A percentile compares a stretch with the other conserved stretches of the same genome.
Conservation (phyloP, 2,797 vertebrate species). For the Myripristis jacobus region DNA sequence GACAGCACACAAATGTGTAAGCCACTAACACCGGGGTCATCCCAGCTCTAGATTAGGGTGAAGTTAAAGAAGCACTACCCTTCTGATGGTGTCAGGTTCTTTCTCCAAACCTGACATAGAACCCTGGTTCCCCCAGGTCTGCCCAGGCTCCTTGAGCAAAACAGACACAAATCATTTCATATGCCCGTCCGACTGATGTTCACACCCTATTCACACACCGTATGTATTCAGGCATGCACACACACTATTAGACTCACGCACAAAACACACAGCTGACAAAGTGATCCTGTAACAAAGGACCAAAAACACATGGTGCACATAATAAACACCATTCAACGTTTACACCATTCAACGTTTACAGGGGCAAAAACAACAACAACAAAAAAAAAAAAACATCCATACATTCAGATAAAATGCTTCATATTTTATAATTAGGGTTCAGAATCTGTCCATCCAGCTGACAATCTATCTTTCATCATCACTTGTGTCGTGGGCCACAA, state of each 20-base stretch:
- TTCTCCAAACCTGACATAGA: conserved; percentile 75
- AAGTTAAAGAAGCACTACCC: conserved; percentile 70
- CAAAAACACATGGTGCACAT: neutral
- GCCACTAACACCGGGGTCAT: conserved; percentile 38
- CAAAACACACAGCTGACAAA: too few relatives aligned
- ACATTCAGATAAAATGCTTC: conserved; percentile 13
- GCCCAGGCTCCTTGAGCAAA: conserved; percentile 77
- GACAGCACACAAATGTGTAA: conserved; percentile 47
- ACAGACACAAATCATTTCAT: conserved; percentile 72
- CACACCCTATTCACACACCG: conserved; percentile 13
- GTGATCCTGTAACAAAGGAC: neutral
- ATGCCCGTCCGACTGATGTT: conserved; percentile 17
- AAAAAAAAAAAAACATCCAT: neutral
- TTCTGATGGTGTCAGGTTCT: conserved; percentile 69
- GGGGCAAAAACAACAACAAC: too few relatives aligned
- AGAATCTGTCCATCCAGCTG: conserved; percentile 28
- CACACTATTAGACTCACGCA: neutral
- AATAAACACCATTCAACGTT: neutral
- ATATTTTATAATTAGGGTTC: conserved; percentile 13
- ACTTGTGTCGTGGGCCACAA: conserved; percentile 31
- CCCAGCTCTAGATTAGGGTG: conserved; percentile 48
- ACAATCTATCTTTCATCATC: conserved; percentile 33
- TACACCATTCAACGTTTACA: neutral
- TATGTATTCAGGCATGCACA: too few relatives aligned
- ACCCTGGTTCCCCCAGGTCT: conserved; percentile 68